Evolutionary conservation across 92 coral and sea anemone genomes (phyloP).

Genomic region (Nematostella vectensis): DNA sequence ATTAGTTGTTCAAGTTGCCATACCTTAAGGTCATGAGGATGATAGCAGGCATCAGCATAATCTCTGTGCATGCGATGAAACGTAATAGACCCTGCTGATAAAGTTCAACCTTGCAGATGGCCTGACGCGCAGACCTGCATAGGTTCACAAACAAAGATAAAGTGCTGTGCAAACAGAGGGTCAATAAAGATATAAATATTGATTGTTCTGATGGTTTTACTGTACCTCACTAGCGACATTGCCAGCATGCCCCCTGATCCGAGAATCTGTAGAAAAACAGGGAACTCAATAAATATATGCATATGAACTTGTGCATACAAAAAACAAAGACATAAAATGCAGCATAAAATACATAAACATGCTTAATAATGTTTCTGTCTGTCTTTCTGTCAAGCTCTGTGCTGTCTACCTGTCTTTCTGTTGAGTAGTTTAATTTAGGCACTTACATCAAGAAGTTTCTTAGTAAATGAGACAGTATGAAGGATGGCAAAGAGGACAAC

Average conservation of each 20-base stretch:
- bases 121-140: slow-evolving; percentile 72
- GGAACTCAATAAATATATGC: neutral
- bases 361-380: neutral
- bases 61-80: slow-evolving; percentile 95
- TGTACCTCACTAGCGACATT: slow-evolving; percentile 75
- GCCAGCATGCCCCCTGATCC: slow-evolving; percentile 79
- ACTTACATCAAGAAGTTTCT: slow-evolving; percentile 92
- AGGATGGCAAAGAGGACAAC: slow-evolving; percentile 87
- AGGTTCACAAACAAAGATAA: neutral
- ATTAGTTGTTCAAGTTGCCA: too few species aligned
- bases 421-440: neutral
- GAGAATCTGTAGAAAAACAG: slow-evolving; percentile 41
- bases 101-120: slow-evolving; percentile 76
- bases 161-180: neutral
- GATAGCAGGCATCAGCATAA: slow-evolving; percentile 95
- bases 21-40: slow-evolving; percentile 85
- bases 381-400: too few species aligned
- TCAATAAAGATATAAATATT: slow-evolving; percentile 2
- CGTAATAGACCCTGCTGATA: slow-evolving; percentile 85
- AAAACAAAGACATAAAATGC: too few species aligned
- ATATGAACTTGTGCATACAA: too few species aligned
- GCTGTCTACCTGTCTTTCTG: neutral
- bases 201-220: neutral
- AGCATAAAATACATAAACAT: too few species aligned
- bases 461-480: slow-evolving; percentile 80